These are phyloP conservation scores for Phocoena sinus DNA, from an alignment of 2,113 vertebrate species.

Conservation along the genomic window DNA sequence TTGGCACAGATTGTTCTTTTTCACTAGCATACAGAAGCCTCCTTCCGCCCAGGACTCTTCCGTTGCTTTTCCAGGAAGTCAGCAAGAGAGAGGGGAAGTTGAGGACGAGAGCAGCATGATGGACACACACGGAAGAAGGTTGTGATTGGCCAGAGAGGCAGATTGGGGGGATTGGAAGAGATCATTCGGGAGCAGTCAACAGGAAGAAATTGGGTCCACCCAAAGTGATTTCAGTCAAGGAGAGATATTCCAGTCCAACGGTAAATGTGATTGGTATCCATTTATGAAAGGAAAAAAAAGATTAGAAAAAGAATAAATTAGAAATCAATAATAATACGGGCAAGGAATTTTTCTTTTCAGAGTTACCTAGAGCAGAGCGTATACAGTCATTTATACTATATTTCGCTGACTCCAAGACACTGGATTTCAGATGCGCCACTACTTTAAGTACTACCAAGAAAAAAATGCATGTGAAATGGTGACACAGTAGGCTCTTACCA, in stretches of 20 bases:
- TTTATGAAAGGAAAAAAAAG: constrained; percentile 85
- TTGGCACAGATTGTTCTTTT: constrained; percentile 99
- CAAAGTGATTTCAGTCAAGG: constrained; percentile 87
- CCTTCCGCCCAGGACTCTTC: constrained; percentile 99
- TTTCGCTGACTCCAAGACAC: constrained; percentile 67
- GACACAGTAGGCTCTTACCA: not conserved
- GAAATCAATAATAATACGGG: constrained; percentile 83
- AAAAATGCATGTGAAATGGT: not conserved
- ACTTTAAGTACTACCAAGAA: not conserved
- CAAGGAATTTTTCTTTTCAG: constrained; percentile 74
- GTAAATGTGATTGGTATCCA: constrained; percentile 89
- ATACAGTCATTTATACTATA: constrained; percentile 54
- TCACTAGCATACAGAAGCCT: constrained; percentile 99
- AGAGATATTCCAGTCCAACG: constrained; percentile 88
- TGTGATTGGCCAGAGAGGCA: constrained; percentile 86
- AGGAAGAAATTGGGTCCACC: constrained; percentile 87
- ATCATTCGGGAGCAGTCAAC: constrained; percentile 85
- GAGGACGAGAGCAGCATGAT: constrained; percentile 80
- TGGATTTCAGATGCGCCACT: not conserved
- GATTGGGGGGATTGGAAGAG: constrained; percentile 80
- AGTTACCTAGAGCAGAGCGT: constrained; percentile 77
- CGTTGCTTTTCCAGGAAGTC: constrained; percentile 94
- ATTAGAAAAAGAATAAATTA: constrained; percentile 84
- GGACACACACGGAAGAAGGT: constrained; percentile 78
- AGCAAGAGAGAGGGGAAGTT: constrained; percentile 82